Conservation (phyloP, 2,113 vertebrate genomes). For the Bostrychus sinensis region DNA sequence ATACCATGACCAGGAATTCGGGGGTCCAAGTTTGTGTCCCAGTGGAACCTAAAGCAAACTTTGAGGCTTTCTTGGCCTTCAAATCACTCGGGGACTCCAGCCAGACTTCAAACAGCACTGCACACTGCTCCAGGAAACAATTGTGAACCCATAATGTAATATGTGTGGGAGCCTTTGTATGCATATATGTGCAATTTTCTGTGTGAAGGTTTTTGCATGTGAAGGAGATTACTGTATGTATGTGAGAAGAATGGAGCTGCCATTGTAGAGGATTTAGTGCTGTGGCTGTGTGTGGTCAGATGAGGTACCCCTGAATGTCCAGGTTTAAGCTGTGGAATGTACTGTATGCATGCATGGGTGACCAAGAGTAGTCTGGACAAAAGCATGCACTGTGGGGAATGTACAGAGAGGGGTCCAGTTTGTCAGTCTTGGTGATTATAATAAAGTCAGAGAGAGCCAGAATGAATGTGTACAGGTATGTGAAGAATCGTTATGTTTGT, state of each 20-base stretch:
- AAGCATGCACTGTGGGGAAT: slow-evolving; percentile 25
- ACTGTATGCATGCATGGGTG: slow-evolving; percentile 29
- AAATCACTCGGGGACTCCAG: slow-evolving; percentile 61
- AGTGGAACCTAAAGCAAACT: slow-evolving; percentile 64
- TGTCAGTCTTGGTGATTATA: slow-evolving; percentile 47
- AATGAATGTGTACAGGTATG: slow-evolving; percentile 19
- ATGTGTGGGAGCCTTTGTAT: slow-evolving; percentile 35
- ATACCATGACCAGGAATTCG: slow-evolving; percentile 54
- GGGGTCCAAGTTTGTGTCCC: slow-evolving; percentile 52
- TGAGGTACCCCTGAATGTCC: slow-evolving; percentile 23
- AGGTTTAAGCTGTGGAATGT: slow-evolving; percentile 13
- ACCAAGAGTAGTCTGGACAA: slow-evolving; percentile 37
- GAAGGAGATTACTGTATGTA: slow-evolving; percentile 22
- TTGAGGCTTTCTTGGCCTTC: slow-evolving; percentile 39
- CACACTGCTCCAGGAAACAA: slow-evolving; percentile 52
- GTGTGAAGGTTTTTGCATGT: slow-evolving; percentile 19
- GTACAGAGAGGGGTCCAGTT: slow-evolving; percentile 56
- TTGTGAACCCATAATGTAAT: slow-evolving; percentile 60
- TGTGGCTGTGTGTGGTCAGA: slow-evolving; percentile 26
- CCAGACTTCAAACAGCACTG: slow-evolving; percentile 38
- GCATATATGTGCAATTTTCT: slow-evolving; percentile 14
- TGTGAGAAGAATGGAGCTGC: slow-evolving; percentile 7
- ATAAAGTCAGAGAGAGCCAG: slow-evolving; percentile 47
- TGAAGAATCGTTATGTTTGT: slow-evolving; percentile 12
- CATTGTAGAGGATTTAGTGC: not conserved